Evolutionary conservation across 2,113 vertebrate species (phyloP).

Genomic region (Numenius arquata): DNA sequence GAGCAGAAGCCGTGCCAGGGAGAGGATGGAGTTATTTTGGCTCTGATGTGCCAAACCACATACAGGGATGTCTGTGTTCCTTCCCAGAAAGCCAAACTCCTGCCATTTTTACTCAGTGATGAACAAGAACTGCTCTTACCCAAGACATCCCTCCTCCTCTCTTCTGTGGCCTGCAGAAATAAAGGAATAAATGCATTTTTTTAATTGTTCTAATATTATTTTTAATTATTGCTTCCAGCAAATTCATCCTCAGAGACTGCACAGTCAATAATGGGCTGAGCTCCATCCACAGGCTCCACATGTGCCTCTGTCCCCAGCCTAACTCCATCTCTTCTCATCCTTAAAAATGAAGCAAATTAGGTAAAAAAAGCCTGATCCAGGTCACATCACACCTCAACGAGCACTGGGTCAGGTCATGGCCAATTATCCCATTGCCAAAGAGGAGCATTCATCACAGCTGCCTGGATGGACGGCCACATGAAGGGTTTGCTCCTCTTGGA

Average conservation of each 20-base stretch:
- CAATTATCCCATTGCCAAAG: neutral
- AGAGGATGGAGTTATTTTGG: neutral
- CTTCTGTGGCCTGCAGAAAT: neutral
- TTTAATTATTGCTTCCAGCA: neutral
- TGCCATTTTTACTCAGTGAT: neutral
- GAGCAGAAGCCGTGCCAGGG: neutral
- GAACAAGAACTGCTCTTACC: neutral
- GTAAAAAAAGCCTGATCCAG: neutral
- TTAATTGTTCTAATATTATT: neutral
- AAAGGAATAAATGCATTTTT: neutral
- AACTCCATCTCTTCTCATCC: neutral
- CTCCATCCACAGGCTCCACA: fast-evolving
- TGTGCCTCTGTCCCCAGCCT: neutral
- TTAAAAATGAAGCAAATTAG: neutral
- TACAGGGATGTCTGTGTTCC: neutral
- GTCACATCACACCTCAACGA: neutral
- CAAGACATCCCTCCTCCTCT: neutral
- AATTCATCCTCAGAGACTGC: neutral
- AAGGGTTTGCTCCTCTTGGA: neutral
- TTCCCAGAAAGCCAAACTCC: neutral
- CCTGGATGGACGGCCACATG: neutral
- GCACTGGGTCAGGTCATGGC: neutral
- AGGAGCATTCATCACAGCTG: neutral
- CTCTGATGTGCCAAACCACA: neutral
- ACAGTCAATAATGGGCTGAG: fast-evolving